Evolutionary conservation across 2,797 vertebrate genomes (phyloP).

Genomic region (Garrulus glandarius): DNA sequence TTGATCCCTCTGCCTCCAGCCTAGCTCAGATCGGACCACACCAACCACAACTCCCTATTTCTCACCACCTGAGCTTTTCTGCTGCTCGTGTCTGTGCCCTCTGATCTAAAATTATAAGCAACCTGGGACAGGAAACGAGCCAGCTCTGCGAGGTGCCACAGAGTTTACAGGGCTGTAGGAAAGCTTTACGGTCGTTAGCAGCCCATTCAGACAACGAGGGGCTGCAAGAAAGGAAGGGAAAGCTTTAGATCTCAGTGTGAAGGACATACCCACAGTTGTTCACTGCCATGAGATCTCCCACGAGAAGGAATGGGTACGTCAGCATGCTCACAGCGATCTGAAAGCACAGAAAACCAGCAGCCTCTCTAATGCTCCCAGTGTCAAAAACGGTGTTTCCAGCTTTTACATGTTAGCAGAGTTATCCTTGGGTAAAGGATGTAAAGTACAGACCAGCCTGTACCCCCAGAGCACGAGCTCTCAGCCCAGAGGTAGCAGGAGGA

Average conservation of each 20-base stretch:
- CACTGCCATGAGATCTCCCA: conserved; percentile 87
- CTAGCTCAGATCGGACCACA: background rate
- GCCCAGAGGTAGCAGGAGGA: background rate
- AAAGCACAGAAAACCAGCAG: conserved; percentile 26
- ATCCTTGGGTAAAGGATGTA: background rate
- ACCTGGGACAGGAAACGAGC: conserved; percentile 3
- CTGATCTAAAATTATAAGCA: conserved; percentile 25
- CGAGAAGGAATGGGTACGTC: conserved; percentile 87
- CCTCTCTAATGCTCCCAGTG: fast-evolving
- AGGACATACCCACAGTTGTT: conserved; percentile 88
- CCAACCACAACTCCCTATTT: background rate
- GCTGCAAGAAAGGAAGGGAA: conserved; percentile 1
- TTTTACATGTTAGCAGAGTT: background rate
- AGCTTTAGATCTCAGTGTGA: background rate
- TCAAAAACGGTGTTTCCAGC: background rate
- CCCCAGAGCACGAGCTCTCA: background rate
- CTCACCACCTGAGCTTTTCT: background rate
- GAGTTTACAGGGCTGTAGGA: background rate
- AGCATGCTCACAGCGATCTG: conserved; percentile 87
- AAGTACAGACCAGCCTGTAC: background rate
- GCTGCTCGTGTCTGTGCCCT: background rate
- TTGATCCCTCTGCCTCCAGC: background rate
- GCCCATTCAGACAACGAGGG: background rate
- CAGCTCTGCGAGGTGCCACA: background rate
- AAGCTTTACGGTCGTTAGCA: background rate